Evolutionary conservation across 1,140 invertebrate genomes (phyloP).

Genomic region (Calycopis cecrops): DNA sequence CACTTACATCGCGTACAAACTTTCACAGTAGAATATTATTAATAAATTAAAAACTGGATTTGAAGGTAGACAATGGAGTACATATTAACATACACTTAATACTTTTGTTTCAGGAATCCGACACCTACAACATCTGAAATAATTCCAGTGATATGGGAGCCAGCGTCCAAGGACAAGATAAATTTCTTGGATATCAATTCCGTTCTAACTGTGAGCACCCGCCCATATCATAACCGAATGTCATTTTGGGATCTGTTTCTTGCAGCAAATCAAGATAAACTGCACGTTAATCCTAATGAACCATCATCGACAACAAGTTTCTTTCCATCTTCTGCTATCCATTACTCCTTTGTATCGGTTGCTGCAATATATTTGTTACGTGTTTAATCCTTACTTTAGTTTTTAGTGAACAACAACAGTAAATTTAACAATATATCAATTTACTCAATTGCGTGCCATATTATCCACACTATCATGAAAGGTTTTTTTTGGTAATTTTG

Average conservation of each 20-base stretch:
- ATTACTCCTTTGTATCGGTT: conserved; percentile 11
- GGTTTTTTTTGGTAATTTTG: no score
- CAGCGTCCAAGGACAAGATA: not conserved
- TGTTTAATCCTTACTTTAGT: conserved; percentile 8
- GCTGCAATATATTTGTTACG: conserved; percentile 14
- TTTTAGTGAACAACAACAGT: conserved; percentile 12
- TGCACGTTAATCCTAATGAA: not conserved
- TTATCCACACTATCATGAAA: no score
- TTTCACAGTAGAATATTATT: not conserved
- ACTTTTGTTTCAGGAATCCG: not conserved
- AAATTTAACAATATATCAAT: not conserved
- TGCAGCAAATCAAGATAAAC: not conserved
- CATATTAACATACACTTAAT: not conserved
- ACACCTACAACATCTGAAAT: no score
- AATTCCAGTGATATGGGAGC: not conserved
- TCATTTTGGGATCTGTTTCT: not conserved
- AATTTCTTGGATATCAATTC: not conserved
- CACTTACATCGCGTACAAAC: not conserved
- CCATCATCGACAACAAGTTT: not conserved
- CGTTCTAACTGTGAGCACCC: not conserved
- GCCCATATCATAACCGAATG: no score
- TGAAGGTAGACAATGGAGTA: not conserved
- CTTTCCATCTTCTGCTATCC: conserved; percentile 9
- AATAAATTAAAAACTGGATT: not conserved
- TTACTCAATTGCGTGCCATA: no score